phyloP scores from a whole-genome alignment of 1,140 invertebrate genomes.

The Nomia melanderi region DNA sequence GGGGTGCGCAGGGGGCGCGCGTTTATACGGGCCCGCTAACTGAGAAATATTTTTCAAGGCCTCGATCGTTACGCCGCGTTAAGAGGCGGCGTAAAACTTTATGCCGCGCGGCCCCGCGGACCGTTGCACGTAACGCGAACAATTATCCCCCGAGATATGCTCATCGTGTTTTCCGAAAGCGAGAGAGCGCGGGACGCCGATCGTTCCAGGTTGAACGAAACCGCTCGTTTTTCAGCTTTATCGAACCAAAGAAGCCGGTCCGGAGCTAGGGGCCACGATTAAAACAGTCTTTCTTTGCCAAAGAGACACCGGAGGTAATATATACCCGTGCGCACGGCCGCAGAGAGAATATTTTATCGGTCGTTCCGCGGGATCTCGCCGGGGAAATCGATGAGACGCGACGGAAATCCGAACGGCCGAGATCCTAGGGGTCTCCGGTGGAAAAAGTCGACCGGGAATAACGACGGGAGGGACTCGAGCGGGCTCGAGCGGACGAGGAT shows the following conservation, averaged over 20 bases:
- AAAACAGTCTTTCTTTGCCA: conserved; percentile 48
- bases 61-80: neutral
- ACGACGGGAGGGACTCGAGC: too few species aligned
- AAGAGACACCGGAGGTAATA: conserved; percentile 16
- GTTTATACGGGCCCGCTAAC: neutral
- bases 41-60: neutral
- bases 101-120: neutral
- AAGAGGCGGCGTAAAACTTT: neutral
- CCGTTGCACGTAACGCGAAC: too few species aligned
- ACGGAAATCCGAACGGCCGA: neutral
- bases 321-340: neutral
- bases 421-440: too few species aligned
- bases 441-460: too few species aligned
- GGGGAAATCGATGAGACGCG: neutral
- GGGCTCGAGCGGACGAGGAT: neutral
- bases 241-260: conserved; percentile 60
- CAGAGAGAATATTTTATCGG: neutral
- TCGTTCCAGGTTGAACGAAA: neutral
- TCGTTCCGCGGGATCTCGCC: too few species aligned
- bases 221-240: conserved; percentile 61
- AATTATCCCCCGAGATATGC: neutral
- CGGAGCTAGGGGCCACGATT: neutral
- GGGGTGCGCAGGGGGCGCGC: neutral
- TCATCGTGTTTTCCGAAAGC: conserved; percentile 26
- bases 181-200: neutral